phyloP scores from a whole-genome alignment of 2,113 vertebrate genomes.

The Pomatorhinus ruficollis region DNA sequence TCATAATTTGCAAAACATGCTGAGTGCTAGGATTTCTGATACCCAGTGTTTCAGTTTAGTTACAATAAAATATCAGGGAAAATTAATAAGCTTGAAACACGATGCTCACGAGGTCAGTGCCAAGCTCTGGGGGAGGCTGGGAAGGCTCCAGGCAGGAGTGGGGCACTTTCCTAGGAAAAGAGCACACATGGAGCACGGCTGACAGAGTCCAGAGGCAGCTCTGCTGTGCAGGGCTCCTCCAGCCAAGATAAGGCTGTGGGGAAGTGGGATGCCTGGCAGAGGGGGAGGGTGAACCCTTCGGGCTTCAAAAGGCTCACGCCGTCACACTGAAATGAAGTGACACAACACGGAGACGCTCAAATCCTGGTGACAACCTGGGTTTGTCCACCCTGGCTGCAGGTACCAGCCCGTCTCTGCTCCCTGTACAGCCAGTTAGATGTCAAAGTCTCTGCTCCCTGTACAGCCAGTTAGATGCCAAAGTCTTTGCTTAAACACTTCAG shows the following conservation, averaged over 20 bases:
- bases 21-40: neutral
- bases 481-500: neutral
- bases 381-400: neutral
- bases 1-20: neutral
- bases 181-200: neutral
- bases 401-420: neutral
- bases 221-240: conserved; percentile 25
- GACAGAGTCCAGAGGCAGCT: conserved; percentile 60
- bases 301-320: neutral
- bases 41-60: neutral
- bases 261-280: conserved; percentile 37
- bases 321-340: neutral
- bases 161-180: neutral
- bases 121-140: neutral
- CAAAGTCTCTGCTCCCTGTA: neutral
- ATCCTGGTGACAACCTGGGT: neutral
- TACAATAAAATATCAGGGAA: conserved; percentile 2
- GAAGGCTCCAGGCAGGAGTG: neutral
- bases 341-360: fast-evolving
- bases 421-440: neutral
- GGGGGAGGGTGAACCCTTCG: conserved; percentile 7
- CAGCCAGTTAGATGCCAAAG: neutral
- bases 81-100: conserved; percentile 24
- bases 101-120: neutral
- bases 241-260: conserved; percentile 37